These are phyloP conservation scores for Tridacna crocea DNA, from an alignment of 2,888 invertebrate species.

Conservation along the genomic window DNA sequence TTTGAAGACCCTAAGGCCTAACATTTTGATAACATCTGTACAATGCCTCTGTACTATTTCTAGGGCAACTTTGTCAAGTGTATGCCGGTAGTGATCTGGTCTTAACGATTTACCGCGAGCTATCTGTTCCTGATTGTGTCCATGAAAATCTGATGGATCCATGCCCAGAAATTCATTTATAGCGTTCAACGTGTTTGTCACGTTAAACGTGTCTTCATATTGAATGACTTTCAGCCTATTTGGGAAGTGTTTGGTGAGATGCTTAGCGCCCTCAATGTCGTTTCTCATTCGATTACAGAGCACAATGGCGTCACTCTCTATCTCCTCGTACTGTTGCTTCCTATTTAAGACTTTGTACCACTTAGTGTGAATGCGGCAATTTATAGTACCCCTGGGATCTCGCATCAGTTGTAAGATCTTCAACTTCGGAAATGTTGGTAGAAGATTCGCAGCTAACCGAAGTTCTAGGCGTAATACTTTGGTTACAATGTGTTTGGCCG, in stretches of 20 bases:
- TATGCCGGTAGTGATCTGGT: not conserved
- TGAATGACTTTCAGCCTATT: conserved; percentile 25
- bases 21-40: not conserved
- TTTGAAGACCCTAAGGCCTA: not conserved
- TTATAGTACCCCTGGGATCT: conserved; percentile 35
- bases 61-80: not conserved
- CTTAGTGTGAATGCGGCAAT: not conserved
- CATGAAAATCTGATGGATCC: not conserved
- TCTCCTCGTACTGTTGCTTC: not conserved
- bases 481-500: not conserved
- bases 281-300: not conserved
- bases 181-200: not conserved
- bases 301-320: not conserved
- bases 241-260: conserved; percentile 3
- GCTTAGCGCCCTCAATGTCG: conserved; percentile 18
- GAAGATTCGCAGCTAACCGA: not conserved
- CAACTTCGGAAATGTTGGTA: conserved; percentile 32
- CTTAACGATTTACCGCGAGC: not conserved
- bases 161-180: conserved; percentile 27
- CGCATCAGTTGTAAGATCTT: conserved; percentile 42
- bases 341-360: not conserved
- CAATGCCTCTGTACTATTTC: not conserved
- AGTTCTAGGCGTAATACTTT: not conserved
- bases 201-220: conserved; percentile 35
- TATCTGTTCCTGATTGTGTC: not conserved